Base-by-base conservation (phyloP, 2,888 invertebrate genomes). In the Peribatodes rhomboidaria region DNA sequence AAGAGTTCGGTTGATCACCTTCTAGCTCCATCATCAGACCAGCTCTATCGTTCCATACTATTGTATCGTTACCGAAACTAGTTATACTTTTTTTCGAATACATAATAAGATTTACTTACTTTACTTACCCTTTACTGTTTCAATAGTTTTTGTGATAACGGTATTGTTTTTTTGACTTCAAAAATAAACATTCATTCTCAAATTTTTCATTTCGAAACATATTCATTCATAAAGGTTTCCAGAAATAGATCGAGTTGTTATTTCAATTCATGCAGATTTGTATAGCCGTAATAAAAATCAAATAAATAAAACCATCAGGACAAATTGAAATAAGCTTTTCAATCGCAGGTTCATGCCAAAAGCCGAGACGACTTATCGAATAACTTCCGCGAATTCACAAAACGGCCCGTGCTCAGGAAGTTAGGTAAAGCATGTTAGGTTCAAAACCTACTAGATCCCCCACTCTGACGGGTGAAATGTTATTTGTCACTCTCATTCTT, bases 341-440 rank as follows among this genome's bases (percentile, higher is more conserved):
- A 55, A 44, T 42, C 20, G 20, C 44, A 35, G 42, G 44, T 27
- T 20, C 20, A 33, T 16, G 18, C 18, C 27, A 44, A 33, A 55
- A 44, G 1, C 33, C 42, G 55, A 42, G 41, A 50, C 50, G 58
- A 59, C 27, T 59, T 59, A 59, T 50, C 18, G 58, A 59, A 59
- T 59, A 42, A 33, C 50, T 42, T 50, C 49, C 58, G 16, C 50
- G 42, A 42, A 50, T 20, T 50, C 18, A 44, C 33, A 55, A 55
- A 49, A 47, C 49, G 56, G 39, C 0, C 20, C 47, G 20, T 37
- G 27, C 11, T 27, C n/a, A 22, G 39, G 39, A 58, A 58, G 31
- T 58, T 39, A 58, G 39, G 49, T 49, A 39, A 58, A 49, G 20
- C 22, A 59, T 59, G 44, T 31, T 18, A 44, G 55, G 55, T 8